Evolutionary conservation across 1,140 invertebrate species (phyloP), one percentile per base, ranked within the genome.

Genomic region (Wasmannia auropunctata): DNA sequence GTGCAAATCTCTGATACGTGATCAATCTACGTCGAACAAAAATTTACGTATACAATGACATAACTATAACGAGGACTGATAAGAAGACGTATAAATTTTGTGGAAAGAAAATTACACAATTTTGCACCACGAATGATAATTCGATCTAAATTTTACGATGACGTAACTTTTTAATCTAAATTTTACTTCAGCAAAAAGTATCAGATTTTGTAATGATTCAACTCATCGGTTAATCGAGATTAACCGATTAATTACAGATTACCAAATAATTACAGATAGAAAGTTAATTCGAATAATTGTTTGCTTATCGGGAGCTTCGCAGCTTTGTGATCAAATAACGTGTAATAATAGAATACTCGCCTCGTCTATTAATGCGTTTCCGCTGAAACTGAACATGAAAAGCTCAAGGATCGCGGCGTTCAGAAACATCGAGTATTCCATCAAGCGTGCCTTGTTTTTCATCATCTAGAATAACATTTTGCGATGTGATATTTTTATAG

Each of bases 321-420:
- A 60, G 5, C 3, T 81, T 46, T 22, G 14, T 46, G 43, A 70
- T 81, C 49, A 43, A 22, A 25, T n/a, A 25, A 56, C 7, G 0
- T 43, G n/a, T 56, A 54, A 58, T 56, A 37, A 16, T 31, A 56
- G 7, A 43, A 22, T 31, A 81, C 56, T 83, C n/a, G 92, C 93
- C 88, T 93, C 92, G 8, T 70, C 70, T 10, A 93, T 92, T 77
- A 94, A 75, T 14, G 70, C 43, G n/a, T 93, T 67, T 8, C 93
- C 93, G 22, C 92, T 92, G 56, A 88, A 92, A 75, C 92, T 93
- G 69, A 94, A 94, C 25, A 95, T 67, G 84, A 92, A 95, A 49
- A 94, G 62, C 74, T 94, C 94, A 14, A 92, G 51, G 7, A 93
- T 91, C 5, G 93, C 91, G 2, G 93, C 49, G 7, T 86, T 88